phyloP scores from a whole-genome alignment of 1,140 invertebrate species.

The Delia radicum region DNA sequence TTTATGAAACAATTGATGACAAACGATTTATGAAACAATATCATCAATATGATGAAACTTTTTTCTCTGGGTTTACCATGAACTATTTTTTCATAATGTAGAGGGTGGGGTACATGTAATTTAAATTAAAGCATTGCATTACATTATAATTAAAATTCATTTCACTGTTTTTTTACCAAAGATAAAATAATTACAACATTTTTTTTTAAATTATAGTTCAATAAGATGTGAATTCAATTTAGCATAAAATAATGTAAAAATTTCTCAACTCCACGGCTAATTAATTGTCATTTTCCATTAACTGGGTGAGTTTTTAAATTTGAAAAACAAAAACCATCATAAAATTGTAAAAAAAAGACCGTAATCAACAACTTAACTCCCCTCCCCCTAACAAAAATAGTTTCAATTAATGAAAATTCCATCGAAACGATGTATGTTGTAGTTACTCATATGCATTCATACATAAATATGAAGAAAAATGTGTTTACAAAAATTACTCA shows the following conservation, averaged over 20 bases:
- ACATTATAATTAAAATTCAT: too few relatives aligned
- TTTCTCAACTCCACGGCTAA: background rate
- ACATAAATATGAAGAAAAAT: background rate
- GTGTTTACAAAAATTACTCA: background rate
- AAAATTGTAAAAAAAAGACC: background rate
- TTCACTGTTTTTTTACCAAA: background rate
- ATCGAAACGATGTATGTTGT: background rate
- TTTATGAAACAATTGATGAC: too few relatives aligned
- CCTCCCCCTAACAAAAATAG: background rate
- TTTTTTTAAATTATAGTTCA: background rate
- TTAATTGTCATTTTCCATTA: background rate
- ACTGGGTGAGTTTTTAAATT: background rate
- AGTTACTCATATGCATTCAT: background rate
- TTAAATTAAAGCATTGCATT: too few relatives aligned
- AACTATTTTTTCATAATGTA: too few relatives aligned
- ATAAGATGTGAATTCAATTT: background rate
- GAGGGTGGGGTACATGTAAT: background rate
- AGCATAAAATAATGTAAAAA: background rate
- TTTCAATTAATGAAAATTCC: background rate
- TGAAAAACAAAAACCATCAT: background rate
- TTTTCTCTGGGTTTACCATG: too few relatives aligned
- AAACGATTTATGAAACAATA: too few relatives aligned
- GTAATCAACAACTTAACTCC: background rate
- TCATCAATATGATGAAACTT: too few relatives aligned
- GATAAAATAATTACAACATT: too few relatives aligned